Evolutionary conservation across 2,797 vertebrate genomes (phyloP), one percentile per base, ranked within the genome.

Genomic region (Muraenolepis orangiensis): DNA sequence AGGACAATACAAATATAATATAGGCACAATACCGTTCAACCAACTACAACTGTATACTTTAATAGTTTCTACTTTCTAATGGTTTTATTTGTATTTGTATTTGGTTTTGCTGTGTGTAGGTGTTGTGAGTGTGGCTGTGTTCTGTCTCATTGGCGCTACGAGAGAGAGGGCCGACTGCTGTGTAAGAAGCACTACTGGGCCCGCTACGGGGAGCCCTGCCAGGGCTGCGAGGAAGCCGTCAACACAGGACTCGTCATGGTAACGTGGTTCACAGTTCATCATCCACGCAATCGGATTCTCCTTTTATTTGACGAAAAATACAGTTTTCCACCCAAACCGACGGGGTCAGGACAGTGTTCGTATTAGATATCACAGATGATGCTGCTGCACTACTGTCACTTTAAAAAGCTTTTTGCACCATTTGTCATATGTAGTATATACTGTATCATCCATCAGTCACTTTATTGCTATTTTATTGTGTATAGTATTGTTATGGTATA

Each of bases 161-260:
- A 99, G 87, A 95, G 94, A 90, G 96, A 97, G 73, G 96, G 95
- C 16, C 94, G 90, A 81, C 93, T 96, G 36, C 98, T 94, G 93
- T 99, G 98, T 88, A 97, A 97, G 91, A 96, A 96, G 87, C 96
- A 99, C 91, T 99, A 98, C 91, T 98, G 96, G 96, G 87, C 88
- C 4, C 95, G 90, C 26, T 99, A 95, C 0, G 96, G 96, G 74
- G 96, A 98, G 81, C 95, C 96, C 66, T 99, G 98, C 88, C 95
- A 96, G 0, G 95, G 97, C 78, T 99, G 98, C 90, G 93, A 93
- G 0, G 97, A 98, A 78, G 90, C 95, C 70, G 97, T 99, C 89
- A 91, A 94, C 82, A 97, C 96, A 69, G 98, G 98, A 51, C 93
- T 98, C 61, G 93, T 99, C 82, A 99, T 99, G 98, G 98, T 99